Base-by-base conservation (phyloP, 2,113 vertebrate species). In the Notiomystis cincta region DNA sequence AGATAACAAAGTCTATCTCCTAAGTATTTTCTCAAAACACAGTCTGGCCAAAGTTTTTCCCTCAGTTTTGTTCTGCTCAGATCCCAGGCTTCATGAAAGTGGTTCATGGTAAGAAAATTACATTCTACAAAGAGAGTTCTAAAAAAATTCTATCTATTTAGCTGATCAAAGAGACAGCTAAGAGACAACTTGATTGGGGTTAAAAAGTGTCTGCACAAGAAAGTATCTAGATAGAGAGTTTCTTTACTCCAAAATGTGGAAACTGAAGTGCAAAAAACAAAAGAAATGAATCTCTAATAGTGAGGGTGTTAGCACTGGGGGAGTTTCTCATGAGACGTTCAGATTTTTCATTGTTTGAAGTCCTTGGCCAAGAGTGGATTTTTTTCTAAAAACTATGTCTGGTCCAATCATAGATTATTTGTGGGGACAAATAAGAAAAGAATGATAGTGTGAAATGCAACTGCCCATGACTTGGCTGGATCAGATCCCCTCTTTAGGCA, bases 1-100 rank as follows among this genome's bases (percentile, higher is more conserved):
- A 91, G 92, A 89, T 95, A 94, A 96, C 61, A 69, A 93, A 89
- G 84, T 89, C 61, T 96, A 89, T 64, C 71, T 91, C 47, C 75
- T 57, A 90, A 88, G 37, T 53, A 31, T 91, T 91, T 94, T 84
- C 79, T 76, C 65, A 90, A 75, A 90, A 78, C 51, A 75, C 1
- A 3, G 58, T 88, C 91, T 80, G 56, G 86, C 33, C 67, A 65
- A 91, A 95, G 60, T 90, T 89, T 58, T 83, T 60, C n/a, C 23
- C 16, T 79, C 31, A 30, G 19, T 38, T 79, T 85, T 91, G 61
- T 75, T 91, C 57, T 44, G 7, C 61, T 82, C 44, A 73, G 50
- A 84, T 93, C 54, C 57, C 73, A 73, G 61, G 75, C 69, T 77
- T n/a, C 33, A 79, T 56, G 35, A 89, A 76, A 96, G 70, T 45